These are phyloP conservation scores for Asteroscopus sphinx DNA, from an alignment of 2,888 invertebrate genomes.

Conservation along the genomic window DNA sequence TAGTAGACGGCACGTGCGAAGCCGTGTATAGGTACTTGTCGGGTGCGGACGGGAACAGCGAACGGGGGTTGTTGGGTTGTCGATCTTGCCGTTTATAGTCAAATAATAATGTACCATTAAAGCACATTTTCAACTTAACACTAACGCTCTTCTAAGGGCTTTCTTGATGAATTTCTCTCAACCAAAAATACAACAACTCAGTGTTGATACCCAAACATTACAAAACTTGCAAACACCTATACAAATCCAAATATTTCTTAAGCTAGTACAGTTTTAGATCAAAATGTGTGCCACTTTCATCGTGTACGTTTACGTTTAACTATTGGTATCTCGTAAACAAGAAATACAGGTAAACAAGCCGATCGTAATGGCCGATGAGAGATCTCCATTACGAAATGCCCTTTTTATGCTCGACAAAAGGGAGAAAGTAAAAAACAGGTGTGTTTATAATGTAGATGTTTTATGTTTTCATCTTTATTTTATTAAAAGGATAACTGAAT, in stretches of 20 bases:
- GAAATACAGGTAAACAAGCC: conserved; percentile 61
- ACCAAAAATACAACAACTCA: too few relatives aligned
- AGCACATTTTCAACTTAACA: too few relatives aligned
- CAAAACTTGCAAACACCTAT: conserved; percentile 11
- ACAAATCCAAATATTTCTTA: conserved; percentile 35
- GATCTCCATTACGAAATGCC: conserved; percentile 59
- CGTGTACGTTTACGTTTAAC: conserved; percentile 53
- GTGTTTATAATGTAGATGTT: conserved; percentile 17
- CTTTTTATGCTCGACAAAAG: conserved; percentile 50
- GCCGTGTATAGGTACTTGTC: too few relatives aligned
- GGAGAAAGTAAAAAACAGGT: conserved; percentile 32
- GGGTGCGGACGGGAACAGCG: too few relatives aligned
- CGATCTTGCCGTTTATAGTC: too few relatives aligned
- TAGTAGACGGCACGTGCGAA: too few relatives aligned
- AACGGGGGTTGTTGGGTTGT: too few relatives aligned
- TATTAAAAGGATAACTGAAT: conserved; percentile 28
- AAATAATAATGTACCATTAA: too few relatives aligned
- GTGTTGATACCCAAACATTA: background rate
- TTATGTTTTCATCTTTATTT: conserved; percentile 30
- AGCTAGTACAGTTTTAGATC: conserved; percentile 60
- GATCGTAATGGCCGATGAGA: conserved; percentile 44
- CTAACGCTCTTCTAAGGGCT: too few relatives aligned
- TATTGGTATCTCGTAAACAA: conserved; percentile 54
- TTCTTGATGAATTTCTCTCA: too few relatives aligned
- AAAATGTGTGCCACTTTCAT: conserved; percentile 59